Evolutionary conservation across 2,797 vertebrate genomes (phyloP).

Genomic region (Rhincodon typus): DNA sequence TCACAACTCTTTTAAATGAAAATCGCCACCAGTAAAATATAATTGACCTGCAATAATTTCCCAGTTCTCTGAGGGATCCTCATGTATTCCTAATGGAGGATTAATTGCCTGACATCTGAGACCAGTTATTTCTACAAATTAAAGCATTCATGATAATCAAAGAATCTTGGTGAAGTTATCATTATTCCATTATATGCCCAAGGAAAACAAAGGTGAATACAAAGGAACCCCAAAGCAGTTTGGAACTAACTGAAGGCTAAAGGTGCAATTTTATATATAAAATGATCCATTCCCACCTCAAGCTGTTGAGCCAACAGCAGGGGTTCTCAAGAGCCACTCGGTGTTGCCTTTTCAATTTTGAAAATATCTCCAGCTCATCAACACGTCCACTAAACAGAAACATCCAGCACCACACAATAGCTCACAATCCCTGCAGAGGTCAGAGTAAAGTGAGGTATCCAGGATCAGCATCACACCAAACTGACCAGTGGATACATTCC

Average conservation of each 20-base stretch:
- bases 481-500: not conserved
- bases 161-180: not conserved
- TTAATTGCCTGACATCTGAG: not conserved
- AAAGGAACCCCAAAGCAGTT: conserved; percentile 6
- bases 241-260: conserved; percentile 53
- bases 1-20: not conserved
- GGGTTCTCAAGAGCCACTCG: conserved; percentile 48
- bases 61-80: not conserved
- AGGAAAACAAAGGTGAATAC: conserved; percentile 4
- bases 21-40: not conserved
- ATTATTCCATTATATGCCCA: not conserved
- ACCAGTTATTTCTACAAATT: not conserved
- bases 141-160: not conserved
- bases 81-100: not conserved
- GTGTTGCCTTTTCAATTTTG: not conserved
- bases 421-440: conserved; percentile 45
- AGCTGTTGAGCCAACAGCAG: conserved; percentile 40
- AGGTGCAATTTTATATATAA: conserved; percentile 45
- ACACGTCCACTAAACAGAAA: conserved; percentile 1
- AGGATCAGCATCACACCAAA: not conserved
- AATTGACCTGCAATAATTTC: conserved; percentile 2
- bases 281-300: not conserved
- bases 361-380: not conserved
- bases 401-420: conserved; percentile 43
- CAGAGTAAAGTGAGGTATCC: conserved; percentile 1